Conservation (phyloP, 2,113 vertebrate genomes). For the Picathartes gymnocephalus region DNA sequence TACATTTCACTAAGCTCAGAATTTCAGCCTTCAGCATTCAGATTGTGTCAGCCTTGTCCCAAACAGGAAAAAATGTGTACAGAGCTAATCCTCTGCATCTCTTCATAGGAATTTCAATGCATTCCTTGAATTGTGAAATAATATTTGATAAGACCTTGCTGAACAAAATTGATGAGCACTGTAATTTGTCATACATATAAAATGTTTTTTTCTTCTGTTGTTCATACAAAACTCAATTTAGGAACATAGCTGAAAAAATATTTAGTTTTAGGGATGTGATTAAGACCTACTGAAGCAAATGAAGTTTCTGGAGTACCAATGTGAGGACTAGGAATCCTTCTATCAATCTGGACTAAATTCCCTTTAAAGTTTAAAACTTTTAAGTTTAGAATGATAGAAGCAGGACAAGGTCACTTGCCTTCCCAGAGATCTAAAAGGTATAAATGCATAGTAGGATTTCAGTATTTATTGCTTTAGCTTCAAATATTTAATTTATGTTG, state of each 20-base stretch:
- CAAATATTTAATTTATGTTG: slow-evolving; percentile 33
- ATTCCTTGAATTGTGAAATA: neutral
- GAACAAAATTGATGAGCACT: neutral
- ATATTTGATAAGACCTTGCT: neutral
- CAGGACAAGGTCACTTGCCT: neutral
- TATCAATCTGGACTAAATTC: slow-evolving; percentile 17
- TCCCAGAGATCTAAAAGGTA: slow-evolving; percentile 22
- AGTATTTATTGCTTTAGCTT: slow-evolving; percentile 52
- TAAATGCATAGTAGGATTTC: neutral
- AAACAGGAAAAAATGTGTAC: neutral
- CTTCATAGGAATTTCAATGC: neutral
- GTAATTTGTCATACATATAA: neutral
- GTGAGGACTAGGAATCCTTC: neutral
- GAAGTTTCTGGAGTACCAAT: neutral
- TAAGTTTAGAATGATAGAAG: neutral
- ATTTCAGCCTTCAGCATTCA: neutral
- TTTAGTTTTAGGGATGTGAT: neutral
- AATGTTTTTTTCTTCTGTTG: neutral
- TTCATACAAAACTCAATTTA: neutral
- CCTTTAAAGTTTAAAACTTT: slow-evolving; percentile 13
- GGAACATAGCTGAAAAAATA: neutral
- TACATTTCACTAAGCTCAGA: neutral
- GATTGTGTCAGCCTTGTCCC: neutral
- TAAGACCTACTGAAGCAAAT: slow-evolving; percentile 4
- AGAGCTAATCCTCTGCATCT: neutral